Percentiles rank a stretch among this genome's conserved stretches.
These are phyloP conservation scores for Brachionus asplanchnoidis DNA, from an alignment of 1,140 invertebrate genomes.

Conservation along the genomic window DNA sequence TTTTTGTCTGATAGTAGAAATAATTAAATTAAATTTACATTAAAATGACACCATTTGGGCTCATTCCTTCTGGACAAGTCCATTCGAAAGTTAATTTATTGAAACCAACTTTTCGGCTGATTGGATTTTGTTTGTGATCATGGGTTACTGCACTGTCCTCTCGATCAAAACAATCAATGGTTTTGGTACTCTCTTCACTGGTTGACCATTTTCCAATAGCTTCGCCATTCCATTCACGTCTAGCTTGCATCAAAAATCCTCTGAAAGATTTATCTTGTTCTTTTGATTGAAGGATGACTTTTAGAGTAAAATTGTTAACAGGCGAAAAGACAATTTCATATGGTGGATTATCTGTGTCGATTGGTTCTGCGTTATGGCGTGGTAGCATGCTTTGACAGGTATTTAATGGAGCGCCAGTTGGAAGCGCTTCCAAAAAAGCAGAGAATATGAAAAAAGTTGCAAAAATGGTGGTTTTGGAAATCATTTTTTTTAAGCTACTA, in stretches of 20 bases:
- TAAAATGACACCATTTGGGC: background rate
- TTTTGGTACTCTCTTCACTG: background rate
- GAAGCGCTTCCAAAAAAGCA: background rate
- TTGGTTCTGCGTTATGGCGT: background rate
- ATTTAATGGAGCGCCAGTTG: background rate
- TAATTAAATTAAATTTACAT: background rate
- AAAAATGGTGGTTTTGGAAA: background rate
- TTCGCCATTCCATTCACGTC: background rate
- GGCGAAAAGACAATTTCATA: background rate
- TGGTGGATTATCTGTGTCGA: background rate
- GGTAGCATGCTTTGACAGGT: background rate
- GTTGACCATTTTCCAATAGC: slow-evolving; percentile 14
- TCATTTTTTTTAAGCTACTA: slow-evolving; percentile 1
- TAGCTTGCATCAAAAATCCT: slow-evolving; percentile 31
- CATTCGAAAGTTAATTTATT: background rate
- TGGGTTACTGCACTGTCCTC: background rate
- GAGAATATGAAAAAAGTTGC: background rate
- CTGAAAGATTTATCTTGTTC: background rate
- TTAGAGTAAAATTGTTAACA: background rate
- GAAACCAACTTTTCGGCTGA: background rate
- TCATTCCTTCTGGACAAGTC: background rate
- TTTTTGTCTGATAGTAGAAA: background rate
- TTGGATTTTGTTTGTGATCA: background rate
- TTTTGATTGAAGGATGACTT: background rate
- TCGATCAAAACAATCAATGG: slow-evolving; percentile 6